phyloP scores from a whole-genome alignment of 2,797 vertebrate species.

The Rhinoraja longicauda region DNA sequence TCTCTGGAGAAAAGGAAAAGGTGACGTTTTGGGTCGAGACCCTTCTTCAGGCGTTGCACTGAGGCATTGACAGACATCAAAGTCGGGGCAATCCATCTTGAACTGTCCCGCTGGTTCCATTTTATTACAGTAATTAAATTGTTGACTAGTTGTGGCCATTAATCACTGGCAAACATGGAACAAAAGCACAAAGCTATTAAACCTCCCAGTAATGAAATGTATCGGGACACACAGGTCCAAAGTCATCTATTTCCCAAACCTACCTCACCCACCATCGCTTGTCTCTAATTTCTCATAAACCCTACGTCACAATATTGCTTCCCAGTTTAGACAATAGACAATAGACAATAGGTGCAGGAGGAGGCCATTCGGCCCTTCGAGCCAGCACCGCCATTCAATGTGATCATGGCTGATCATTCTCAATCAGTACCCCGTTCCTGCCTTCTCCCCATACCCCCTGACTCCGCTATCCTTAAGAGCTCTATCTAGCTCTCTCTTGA shows the following conservation, averaged over 20 bases:
- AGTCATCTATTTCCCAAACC: background rate
- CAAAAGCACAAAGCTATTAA: background rate
- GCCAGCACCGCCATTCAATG: too few relatives aligned
- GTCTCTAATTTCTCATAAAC: background rate
- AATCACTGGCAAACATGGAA: background rate
- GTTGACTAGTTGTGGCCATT: background rate
- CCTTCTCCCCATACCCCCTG: too few relatives aligned
- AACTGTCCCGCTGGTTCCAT: background rate
- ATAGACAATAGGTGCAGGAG: too few relatives aligned
- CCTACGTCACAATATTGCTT: background rate
- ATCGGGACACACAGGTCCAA: background rate
- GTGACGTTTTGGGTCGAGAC: too few relatives aligned
- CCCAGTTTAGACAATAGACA: too few relatives aligned
- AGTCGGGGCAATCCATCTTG: background rate
- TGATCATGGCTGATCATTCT: too few relatives aligned
- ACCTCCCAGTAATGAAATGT: background rate
- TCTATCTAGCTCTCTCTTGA: too few relatives aligned
- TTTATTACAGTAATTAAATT: too few relatives aligned
- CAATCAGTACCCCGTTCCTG: too few relatives aligned
- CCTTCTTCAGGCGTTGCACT: background rate
- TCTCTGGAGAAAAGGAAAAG: too few relatives aligned
- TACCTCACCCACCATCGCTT: background rate
- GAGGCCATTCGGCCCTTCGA: too few relatives aligned
- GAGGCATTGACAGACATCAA: background rate
- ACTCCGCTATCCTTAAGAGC: too few relatives aligned